Conservation (phyloP, 2,113 vertebrate genomes). For the Sinocyclocheilus anshuiensis region DNA sequence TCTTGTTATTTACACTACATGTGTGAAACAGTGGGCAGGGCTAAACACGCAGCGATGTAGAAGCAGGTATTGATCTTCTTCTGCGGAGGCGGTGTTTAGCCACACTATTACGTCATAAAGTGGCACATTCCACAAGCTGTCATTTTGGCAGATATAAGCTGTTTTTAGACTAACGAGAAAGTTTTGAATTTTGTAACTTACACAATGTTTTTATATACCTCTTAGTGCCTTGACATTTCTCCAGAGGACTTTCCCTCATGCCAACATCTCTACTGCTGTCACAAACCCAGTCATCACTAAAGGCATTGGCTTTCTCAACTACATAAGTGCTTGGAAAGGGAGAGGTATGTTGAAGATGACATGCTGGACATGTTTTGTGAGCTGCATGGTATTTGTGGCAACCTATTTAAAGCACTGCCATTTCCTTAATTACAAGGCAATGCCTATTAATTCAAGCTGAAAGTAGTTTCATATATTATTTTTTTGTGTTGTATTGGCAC, state of each 20-base stretch:
- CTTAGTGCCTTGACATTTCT: slow-evolving; percentile 61
- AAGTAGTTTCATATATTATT: not conserved
- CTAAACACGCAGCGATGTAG: too few relatives aligned
- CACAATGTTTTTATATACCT: too few relatives aligned
- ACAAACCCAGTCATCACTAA: slow-evolving; percentile 56
- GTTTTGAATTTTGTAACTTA: too few relatives aligned
- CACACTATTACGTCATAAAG: too few relatives aligned
- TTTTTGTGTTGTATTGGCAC: too few relatives aligned
- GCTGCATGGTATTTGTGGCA: not conserved
- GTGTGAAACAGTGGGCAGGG: too few relatives aligned
- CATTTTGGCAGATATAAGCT: too few relatives aligned
- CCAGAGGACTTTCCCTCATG: slow-evolving; percentile 59
- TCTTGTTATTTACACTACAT: too few relatives aligned
- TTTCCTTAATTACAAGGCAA: not conserved
- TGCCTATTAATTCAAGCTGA: not conserved
- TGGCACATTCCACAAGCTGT: too few relatives aligned
- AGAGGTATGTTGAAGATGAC: slow-evolving; percentile 61
- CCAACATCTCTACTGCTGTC: slow-evolving; percentile 40
- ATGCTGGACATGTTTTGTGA: not conserved
- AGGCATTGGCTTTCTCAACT: slow-evolving; percentile 60
- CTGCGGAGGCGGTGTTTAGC: too few relatives aligned
- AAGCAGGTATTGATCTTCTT: too few relatives aligned
- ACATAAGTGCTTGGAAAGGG: slow-evolving; percentile 71
- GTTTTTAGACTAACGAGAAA: too few relatives aligned
- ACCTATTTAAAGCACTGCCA: not conserved